Conservation (phyloP, 1,140 invertebrate species). For the Penaeus indicus region DNA sequence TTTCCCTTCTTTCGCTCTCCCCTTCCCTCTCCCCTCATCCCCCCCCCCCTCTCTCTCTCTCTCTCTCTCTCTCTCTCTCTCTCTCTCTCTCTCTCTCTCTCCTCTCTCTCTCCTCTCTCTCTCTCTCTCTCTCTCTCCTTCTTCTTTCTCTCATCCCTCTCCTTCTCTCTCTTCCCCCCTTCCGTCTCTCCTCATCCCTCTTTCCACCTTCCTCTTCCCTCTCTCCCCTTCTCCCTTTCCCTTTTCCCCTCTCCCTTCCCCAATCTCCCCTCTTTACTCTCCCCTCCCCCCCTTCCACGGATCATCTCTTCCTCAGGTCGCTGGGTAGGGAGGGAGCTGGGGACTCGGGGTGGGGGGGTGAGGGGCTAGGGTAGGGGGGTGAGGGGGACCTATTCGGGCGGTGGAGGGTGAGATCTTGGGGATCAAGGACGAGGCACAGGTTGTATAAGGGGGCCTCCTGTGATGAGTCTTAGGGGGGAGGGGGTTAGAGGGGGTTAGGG, state of each 20-base stretch:
- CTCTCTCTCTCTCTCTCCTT: slow-evolving; percentile 27
- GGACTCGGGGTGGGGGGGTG: neutral
- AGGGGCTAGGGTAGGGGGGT: neutral
- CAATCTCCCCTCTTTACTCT: too few species aligned
- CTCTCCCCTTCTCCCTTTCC: neutral
- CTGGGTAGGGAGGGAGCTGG: too few species aligned
- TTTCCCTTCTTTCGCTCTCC: neutral
- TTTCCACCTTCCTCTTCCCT: neutral
- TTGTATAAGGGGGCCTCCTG: too few species aligned
- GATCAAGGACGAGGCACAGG: too few species aligned
- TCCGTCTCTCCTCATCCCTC: neutral
- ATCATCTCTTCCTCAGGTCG: neutral
- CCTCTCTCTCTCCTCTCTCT: neutral
- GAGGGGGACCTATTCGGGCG: neutral
- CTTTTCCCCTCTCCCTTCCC: too few species aligned
- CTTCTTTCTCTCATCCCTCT: neutral
- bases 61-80: neutral
- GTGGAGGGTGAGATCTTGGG: neutral
- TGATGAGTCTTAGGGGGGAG: too few species aligned
- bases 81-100: neutral
- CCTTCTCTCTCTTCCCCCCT: neutral
- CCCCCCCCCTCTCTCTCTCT: neutral
- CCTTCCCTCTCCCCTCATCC: neutral
- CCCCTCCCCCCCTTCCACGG: too few species aligned
- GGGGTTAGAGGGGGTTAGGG: too few species aligned